phyloP scores from a whole-genome alignment of 1,140 invertebrate species.

The Coenobita brevimanus region DNA sequence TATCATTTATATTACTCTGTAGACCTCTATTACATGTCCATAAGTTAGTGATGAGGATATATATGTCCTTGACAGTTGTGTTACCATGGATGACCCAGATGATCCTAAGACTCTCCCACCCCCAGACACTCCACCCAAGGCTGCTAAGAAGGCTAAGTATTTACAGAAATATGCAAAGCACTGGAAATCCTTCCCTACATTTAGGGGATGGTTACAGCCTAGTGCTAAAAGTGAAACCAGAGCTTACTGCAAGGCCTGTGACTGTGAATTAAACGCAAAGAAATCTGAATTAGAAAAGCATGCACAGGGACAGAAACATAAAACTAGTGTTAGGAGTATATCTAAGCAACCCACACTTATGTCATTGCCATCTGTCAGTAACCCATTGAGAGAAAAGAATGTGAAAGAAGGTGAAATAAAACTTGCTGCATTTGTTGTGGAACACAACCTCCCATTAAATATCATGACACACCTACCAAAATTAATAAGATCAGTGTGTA shows the following conservation, averaged over 20 bases:
- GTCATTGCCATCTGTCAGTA: conserved; percentile 15
- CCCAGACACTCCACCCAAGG: no score
- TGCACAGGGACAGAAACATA: conserved; percentile 15
- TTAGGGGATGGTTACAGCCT: conserved; percentile 11
- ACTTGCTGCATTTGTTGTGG: conserved; percentile 28
- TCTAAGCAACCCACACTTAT: conserved; percentile 10
- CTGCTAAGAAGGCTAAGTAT: no score
- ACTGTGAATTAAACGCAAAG: conserved; percentile 40
- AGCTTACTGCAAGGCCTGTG: conserved; percentile 38
- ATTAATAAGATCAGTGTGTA: no score
- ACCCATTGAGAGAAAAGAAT: background rate
- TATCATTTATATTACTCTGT: no score
- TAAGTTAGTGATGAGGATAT: no score
- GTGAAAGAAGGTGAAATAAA: conserved; percentile 31
- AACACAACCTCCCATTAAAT: no score
- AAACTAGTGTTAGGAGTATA: conserved; percentile 28
- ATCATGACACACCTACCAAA: conserved; percentile 30
- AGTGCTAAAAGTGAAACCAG: conserved; percentile 18
- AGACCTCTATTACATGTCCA: no score
- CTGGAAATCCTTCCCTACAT: conserved; percentile 17
- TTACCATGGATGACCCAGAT: no score
- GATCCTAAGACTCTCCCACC: no score
- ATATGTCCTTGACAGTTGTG: no score
- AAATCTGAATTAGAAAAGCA: conserved; percentile 33
- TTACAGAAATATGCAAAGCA: conserved; percentile 12